phyloP scores from a whole-genome alignment of 2,888 invertebrate genomes.

The Lepidocyrtinus sp. region DNA sequence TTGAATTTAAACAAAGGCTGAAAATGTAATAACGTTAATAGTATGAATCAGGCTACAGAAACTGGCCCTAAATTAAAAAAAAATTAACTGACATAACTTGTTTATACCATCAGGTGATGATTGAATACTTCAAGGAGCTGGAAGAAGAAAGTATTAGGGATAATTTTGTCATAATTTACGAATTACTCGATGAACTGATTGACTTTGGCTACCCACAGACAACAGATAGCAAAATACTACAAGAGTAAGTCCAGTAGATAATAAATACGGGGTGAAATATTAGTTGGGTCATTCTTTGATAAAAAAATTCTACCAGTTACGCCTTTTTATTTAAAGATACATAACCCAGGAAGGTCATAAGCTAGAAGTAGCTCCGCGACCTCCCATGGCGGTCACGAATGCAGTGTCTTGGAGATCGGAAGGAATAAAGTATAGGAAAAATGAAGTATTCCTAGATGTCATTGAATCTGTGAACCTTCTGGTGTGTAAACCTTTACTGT shows the following conservation, averaged over 20 bases:
- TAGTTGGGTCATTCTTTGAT: not conserved
- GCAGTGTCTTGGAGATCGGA: constrained; percentile 99
- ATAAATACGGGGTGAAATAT: too few relatives aligned
- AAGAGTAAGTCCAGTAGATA: constrained; percentile 78
- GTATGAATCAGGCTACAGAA: not conserved
- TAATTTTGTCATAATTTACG: constrained; percentile 99
- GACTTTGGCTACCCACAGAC: constrained; percentile 99
- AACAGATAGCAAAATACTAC: constrained; percentile 97
- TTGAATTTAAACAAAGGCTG: too few relatives aligned
- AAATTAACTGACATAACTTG: not conserved
- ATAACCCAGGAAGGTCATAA: constrained; percentile 99
- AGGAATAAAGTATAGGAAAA: constrained; percentile 98
- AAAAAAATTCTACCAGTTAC: not conserved
- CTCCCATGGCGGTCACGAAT: constrained; percentile 99
- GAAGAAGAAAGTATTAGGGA: constrained; percentile 99
- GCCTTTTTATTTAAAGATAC: constrained; percentile 76
- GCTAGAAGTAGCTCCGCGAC: constrained; percentile 94
- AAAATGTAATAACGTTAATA: too few relatives aligned
- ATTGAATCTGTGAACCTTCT: constrained; percentile 98
- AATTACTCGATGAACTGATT: constrained; percentile 94
- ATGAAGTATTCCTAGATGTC: constrained; percentile 99
- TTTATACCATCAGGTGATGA: constrained; percentile 83
- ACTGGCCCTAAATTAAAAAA: not conserved
- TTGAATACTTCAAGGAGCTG: constrained; percentile 97
- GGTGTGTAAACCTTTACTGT: constrained; percentile 72